A percentile compares a stretch with the other conserved stretches of the same genome.
These are phyloP conservation scores for Clepsis dumicolana DNA, from an alignment of 2,888 invertebrate species.

Conservation along the genomic window DNA sequence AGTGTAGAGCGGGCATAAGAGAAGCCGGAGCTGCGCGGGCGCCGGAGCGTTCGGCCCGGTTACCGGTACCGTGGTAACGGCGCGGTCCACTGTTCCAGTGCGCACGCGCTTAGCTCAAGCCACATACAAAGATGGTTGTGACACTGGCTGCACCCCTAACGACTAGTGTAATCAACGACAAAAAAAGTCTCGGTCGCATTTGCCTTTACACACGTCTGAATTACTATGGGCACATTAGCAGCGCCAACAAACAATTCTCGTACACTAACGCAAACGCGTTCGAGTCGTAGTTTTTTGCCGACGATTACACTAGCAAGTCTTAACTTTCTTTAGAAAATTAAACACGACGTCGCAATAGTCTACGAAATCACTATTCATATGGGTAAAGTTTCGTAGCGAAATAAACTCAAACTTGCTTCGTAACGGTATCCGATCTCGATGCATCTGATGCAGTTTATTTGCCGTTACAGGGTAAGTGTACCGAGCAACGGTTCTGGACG, in stretches of 20 bases:
- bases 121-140: conserved; percentile 35
- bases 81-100: conserved; percentile 65
- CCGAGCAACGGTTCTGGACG: neutral
- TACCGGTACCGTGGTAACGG: conserved; percentile 73
- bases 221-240: too few species aligned
- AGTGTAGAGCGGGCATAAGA: too few species aligned
- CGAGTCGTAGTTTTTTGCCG: too few species aligned
- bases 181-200: too few species aligned
- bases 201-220: too few species aligned
- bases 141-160: neutral
- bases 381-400: conserved; percentile 23
- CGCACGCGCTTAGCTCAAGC: conserved; percentile 45
- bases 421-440: conserved; percentile 5
- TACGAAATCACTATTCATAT: conserved; percentile 25
- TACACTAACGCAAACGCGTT: too few species aligned
- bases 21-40: conserved; percentile 53
- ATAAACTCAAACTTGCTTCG: conserved; percentile 15
- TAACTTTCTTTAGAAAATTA: neutral
- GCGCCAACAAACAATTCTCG: too few species aligned
- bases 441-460: conserved; percentile 14
- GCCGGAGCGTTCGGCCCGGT: conserved; percentile 62
- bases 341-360: conserved; percentile 1
- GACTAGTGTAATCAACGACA: too few species aligned
- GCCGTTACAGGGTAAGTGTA: neutral
- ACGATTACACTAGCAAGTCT: neutral